These are phyloP conservation scores for Drosophila nigrodunni DNA, from an alignment of 1,140 invertebrate species.

Conservation along the genomic window DNA sequence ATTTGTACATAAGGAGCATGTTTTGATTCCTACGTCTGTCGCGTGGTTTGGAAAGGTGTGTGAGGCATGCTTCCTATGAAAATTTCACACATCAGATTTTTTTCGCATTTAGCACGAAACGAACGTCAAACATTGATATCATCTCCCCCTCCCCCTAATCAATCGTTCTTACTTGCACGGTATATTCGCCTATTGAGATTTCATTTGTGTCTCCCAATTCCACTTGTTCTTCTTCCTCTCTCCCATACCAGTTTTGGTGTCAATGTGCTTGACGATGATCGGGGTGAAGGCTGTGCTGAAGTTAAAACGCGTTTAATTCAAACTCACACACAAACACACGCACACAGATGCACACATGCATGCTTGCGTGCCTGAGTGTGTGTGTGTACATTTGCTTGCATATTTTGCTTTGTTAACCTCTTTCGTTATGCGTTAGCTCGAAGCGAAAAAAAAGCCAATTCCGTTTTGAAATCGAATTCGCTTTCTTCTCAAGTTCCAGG, in stretches of 20 bases:
- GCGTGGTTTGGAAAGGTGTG: conserved; percentile 32
- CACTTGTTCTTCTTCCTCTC: conserved; percentile 51
- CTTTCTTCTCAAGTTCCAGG: conserved; percentile 67
- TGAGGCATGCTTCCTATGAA: conserved; percentile 58
- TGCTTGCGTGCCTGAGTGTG: not conserved
- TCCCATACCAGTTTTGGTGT: conserved; percentile 68
- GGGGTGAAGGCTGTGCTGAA: conserved; percentile 25
- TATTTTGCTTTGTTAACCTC: conserved; percentile 76
- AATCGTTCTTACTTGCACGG: not conserved
- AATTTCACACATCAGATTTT: conserved; percentile 46
- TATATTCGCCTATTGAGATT: conserved; percentile 45
- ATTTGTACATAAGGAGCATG: conserved; percentile 16
- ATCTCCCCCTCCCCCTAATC: no score
- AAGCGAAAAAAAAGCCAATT: conserved; percentile 53
- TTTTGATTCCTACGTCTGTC: conserved; percentile 39
- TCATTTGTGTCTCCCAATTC: conserved; percentile 47
- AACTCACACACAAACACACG: conserved; percentile 4
- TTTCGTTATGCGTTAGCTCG: conserved; percentile 68
- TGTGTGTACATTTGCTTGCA: conserved; percentile 55
- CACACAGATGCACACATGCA: not conserved
- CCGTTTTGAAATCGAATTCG: conserved; percentile 80
- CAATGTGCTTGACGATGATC: conserved; percentile 6
- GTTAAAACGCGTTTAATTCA: conserved; percentile 78
- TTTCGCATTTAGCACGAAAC: conserved; percentile 47
- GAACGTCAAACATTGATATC: conserved; percentile 51